These are phyloP conservation scores for Pseudomyrmex gracilis DNA, from an alignment of 1,140 invertebrate genomes.

Conservation along the genomic window DNA sequence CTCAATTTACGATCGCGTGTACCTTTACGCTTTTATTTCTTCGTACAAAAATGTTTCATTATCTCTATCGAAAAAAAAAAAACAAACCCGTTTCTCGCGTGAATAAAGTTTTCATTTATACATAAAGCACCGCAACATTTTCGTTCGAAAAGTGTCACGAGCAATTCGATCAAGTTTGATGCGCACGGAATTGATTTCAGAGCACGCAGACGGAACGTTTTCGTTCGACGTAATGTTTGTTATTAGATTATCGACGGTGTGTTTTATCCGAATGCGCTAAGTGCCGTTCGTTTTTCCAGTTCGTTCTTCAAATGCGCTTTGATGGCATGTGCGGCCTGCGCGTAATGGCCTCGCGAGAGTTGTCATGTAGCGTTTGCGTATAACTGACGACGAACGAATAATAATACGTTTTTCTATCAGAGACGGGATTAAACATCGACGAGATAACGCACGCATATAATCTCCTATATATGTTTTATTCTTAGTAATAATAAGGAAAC, in stretches of 20 bases:
- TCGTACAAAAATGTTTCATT: background rate
- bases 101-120: background rate
- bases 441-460: background rate
- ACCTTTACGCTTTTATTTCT: background rate
- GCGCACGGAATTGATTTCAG: conserved; percentile 34
- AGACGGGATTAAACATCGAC: background rate
- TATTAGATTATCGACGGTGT: conserved; percentile 38
- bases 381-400: background rate
- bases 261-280: conserved; percentile 33
- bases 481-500: too few relatives aligned
- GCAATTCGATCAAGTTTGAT: conserved; percentile 13
- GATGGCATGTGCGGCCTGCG: background rate
- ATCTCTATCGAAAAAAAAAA: background rate
- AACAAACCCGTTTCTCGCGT: background rate
- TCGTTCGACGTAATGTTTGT: conserved; percentile 3
- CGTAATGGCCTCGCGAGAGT: conserved; percentile 7
- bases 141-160: background rate
- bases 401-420: background rate
- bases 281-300: conserved; percentile 33
- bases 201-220: background rate
- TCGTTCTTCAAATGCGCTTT: conserved; percentile 29
- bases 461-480: background rate
- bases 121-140: background rate
- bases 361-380: background rate
- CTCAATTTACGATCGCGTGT: background rate